phyloP scores from a whole-genome alignment of 2,888 invertebrate species.

The Chesias legatella region DNA sequence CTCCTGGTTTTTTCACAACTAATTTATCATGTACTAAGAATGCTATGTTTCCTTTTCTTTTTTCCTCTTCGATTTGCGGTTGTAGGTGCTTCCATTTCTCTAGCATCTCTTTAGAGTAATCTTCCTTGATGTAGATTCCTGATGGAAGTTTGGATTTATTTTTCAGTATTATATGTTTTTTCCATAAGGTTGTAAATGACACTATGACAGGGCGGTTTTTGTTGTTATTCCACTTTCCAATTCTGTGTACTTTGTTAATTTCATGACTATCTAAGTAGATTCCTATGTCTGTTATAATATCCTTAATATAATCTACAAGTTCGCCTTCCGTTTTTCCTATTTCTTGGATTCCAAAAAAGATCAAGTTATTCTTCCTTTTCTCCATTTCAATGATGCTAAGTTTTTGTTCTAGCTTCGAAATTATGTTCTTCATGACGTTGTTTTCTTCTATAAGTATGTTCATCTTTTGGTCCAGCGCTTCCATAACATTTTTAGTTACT shows the following conservation, averaged over 20 bases:
- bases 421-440: not conserved
- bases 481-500: not conserved
- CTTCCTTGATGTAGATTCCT: conserved; percentile 7
- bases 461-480: not conserved
- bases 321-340: conserved; percentile 16
- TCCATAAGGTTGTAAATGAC: conserved; percentile 8
- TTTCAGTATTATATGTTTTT: conserved; percentile 17
- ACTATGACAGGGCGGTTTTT: conserved; percentile 12
- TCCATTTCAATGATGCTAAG: conserved; percentile 9
- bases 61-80: conserved; percentile 8
- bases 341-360: conserved; percentile 22
- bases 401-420: not conserved
- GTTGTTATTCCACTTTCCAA: too few species aligned
- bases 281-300: conserved; percentile 11
- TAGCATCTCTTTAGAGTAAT: conserved; percentile 10
- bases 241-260: too few species aligned
- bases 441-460: not conserved
- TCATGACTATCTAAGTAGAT: too few species aligned
- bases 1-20: not conserved
- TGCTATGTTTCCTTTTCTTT: conserved; percentile 8
- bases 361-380: conserved; percentile 17
- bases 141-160: conserved; percentile 9
- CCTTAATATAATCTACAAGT: conserved; percentile 17
- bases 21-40: too few species aligned
- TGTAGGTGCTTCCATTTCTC: conserved; percentile 11